Evolutionary conservation across 1,140 invertebrate species (phyloP), one percentile per base, ranked within the genome.

Genomic region (Drosophila kohkoa): DNA sequence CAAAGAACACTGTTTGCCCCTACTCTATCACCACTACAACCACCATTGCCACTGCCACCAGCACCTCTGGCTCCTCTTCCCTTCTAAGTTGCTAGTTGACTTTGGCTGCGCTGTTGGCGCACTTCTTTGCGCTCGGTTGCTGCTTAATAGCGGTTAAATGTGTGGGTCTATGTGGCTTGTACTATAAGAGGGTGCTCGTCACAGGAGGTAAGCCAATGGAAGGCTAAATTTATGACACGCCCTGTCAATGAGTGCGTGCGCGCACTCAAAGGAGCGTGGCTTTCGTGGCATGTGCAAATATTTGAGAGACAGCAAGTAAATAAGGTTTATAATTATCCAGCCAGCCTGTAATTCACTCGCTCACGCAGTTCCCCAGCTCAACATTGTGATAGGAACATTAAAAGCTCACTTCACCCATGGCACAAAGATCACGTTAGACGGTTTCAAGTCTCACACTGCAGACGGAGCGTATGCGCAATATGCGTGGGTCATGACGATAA

Each of bases 311-410:
- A 78, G 71, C 59, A 85, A 79, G 73, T 74, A 85, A 89, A 89
- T 89, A 89, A 60, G 55, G 62, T 78, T 76, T 59, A 79, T 89
- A 89, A 89, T 89, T 89, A 89, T 85, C 75, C 78, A 79, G 71
- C 66, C 49, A 57, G 73, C 57, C 67, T 88, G 67, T 80, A 77
- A 77, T 82, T 76, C 81, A 77, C 59, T 51, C 66, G 65, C 67
- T 69, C 67, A 72, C 81, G 60, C 68, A 71, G 65, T 49, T 38
- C 8, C 35, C 0, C 35, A 38, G 20, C 3, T 64, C 46, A 16
- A 28, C 49, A 15, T 28, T 43, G 8, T 16, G 25, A 30, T 46
- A 45, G 49, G 49, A 41, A 45, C 51, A 54, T 65, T 65, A 43
- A 65, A 62, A 49, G 45, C 58, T 35, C 45, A 28, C 60, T 48